These are phyloP conservation scores for Mareca penelope DNA, from an alignment of 2,797 vertebrate species.

Conservation along the genomic window DNA sequence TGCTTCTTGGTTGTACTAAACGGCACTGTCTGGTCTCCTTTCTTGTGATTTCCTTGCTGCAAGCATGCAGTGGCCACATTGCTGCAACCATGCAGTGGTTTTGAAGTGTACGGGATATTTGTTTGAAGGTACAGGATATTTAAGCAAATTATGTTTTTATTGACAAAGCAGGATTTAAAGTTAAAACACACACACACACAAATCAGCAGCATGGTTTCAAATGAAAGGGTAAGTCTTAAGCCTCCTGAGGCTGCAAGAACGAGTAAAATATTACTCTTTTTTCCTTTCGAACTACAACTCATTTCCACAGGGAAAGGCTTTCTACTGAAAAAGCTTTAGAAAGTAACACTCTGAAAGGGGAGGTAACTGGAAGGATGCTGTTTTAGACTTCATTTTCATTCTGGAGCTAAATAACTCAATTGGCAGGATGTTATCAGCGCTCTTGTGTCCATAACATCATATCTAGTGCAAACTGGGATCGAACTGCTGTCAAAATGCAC, in stretches of 20 bases:
- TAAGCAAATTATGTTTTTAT: neutral
- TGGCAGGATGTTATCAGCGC: neutral
- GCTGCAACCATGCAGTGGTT: neutral
- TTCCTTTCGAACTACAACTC: neutral
- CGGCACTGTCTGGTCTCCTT: neutral
- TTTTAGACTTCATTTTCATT: neutral
- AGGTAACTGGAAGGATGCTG: neutral
- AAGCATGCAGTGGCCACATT: neutral
- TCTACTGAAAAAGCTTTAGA: neutral
- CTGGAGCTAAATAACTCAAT: neutral
- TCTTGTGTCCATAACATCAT: neutral
- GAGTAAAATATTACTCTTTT: neutral
- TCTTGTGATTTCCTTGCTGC: neutral
- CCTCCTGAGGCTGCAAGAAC: accelerated
- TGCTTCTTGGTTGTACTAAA: neutral
- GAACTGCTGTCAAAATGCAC: neutral
- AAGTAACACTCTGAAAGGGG: neutral
- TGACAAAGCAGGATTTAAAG: neutral
- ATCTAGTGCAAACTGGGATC: neutral
- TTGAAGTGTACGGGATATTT: no score
- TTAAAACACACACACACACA: neutral
- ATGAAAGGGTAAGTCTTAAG: neutral
- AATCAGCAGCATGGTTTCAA: neutral
- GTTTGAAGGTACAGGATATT: neutral
- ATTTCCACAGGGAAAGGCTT: neutral